A percentile compares a stretch with the other conserved stretches of the same genome.
Evolutionary conservation across 2,888 invertebrate genomes (phyloP).

Genomic region (Caenorhabditis sp.): DNA sequence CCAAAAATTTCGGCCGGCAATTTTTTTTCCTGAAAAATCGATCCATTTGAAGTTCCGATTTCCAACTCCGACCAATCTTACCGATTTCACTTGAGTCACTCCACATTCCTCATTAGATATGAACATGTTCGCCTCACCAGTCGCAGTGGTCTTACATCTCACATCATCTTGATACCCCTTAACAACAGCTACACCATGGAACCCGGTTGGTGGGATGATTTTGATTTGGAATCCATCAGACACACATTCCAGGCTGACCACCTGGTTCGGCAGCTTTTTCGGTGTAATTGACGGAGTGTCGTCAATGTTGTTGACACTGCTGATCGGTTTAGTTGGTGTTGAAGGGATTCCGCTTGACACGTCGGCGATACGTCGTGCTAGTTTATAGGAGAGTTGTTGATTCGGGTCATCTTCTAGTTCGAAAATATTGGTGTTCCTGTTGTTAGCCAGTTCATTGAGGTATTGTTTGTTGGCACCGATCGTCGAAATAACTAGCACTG

Average conservation of each 20-base stretch:
- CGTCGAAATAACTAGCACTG: conserved; percentile 59
- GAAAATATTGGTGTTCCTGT: conserved; percentile 18
- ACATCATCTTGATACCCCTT: conserved; percentile 52
- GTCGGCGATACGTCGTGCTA: conserved; percentile 53
- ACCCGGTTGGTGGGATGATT: conserved; percentile 36
- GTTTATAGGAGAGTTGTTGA: conserved; percentile 48
- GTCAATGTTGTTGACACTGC: conserved; percentile 7
- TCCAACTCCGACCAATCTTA: background rate
- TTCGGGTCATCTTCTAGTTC: conserved; percentile 25
- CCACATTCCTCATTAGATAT: conserved; percentile 44
- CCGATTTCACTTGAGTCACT: conserved; percentile 40
- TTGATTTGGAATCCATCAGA: conserved; percentile 47
- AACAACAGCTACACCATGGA: conserved; percentile 45
- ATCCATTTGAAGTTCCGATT: too few species aligned
- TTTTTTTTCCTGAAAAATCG: too few species aligned
- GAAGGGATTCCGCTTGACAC: background rate
- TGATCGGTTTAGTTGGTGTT: background rate
- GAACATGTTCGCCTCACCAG: conserved; percentile 25
- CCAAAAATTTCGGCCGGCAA: too few species aligned
- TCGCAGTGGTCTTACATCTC: conserved; percentile 31
- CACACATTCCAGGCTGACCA: conserved; percentile 41
- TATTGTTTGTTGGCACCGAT: conserved; percentile 54
- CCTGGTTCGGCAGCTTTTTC: conserved; percentile 1
- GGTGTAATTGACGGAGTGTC: background rate
- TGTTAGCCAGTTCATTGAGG: conserved; percentile 49